Percentiles rank a stretch among this genome's conserved stretches.
phyloP scores from a whole-genome alignment of 2,888 invertebrate genomes.

The Holacanthella duospinosa region DNA sequence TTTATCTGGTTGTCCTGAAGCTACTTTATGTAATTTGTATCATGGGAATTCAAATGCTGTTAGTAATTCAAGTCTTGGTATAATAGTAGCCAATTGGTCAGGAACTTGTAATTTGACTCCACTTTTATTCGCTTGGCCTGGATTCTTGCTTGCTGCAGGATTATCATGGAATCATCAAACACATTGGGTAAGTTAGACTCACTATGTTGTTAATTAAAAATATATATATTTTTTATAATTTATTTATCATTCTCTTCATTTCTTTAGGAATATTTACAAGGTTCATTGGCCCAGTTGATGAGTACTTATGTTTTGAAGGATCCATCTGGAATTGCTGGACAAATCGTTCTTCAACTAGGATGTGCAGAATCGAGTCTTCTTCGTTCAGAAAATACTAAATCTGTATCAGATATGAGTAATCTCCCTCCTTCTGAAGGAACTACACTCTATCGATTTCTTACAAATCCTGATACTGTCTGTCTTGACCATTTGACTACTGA shows the following conservation, averaged over 20 bases:
- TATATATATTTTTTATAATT: too few species aligned
- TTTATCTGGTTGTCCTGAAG: slow-evolving; percentile 52
- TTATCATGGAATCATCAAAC: slow-evolving; percentile 50
- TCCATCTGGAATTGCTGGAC: slow-evolving; percentile 44
- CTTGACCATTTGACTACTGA: slow-evolving; percentile 50
- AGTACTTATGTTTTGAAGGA: slow-evolving; percentile 49
- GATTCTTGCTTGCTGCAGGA: slow-evolving; percentile 49
- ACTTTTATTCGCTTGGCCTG: slow-evolving; percentile 51
- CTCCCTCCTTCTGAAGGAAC: slow-evolving; percentile 50
- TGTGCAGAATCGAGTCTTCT: slow-evolving; percentile 49
- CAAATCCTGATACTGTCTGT: slow-evolving; percentile 51
- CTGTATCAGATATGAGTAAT: slow-evolving; percentile 44
- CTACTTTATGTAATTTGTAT: slow-evolving; percentile 49
- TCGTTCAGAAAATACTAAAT: slow-evolving; percentile 46
- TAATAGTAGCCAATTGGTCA: slow-evolving; percentile 52
- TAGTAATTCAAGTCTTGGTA: slow-evolving; percentile 46
- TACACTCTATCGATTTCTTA: slow-evolving; percentile 49
- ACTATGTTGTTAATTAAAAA: background rate
- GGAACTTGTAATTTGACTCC: slow-evolving; percentile 51
- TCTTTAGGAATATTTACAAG: slow-evolving; percentile 45
- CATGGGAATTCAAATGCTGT: slow-evolving; percentile 48
- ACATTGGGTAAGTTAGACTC: slow-evolving; percentile 39
- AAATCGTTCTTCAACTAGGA: slow-evolving; percentile 49
- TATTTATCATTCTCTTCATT: too few species aligned
- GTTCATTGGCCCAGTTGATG: slow-evolving; percentile 46